Evolutionary conservation across 2,797 vertebrate genomes (phyloP).

Genomic region (Sebastes variabilis): DNA sequence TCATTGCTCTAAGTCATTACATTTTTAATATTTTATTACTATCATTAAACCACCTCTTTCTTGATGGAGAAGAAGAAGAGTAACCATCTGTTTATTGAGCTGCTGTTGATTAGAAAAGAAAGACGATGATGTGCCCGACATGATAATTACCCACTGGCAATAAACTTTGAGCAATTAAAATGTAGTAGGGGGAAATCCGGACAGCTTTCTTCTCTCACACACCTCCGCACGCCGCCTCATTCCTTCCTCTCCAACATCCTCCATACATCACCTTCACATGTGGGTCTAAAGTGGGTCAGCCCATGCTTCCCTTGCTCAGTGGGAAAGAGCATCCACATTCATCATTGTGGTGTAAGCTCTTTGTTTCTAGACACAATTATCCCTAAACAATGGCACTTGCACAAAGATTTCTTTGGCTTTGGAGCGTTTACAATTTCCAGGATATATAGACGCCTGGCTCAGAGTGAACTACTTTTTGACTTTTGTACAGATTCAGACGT

Average conservation of each 20-base stretch:
- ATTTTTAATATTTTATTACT: conserved; percentile 42
- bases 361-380: conserved; percentile 77
- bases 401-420: conserved; percentile 52
- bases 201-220: conserved; percentile 31
- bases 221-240: conserved; percentile 19
- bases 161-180: conserved; percentile 52
- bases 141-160: conserved; percentile 50
- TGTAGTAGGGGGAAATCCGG: conserved; percentile 15
- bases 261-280: conserved; percentile 77
- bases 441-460: no score
- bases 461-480: background rate
- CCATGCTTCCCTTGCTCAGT: conserved; percentile 61
- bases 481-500: conserved; percentile 1
- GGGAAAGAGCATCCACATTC: conserved; percentile 72
- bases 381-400: conserved; percentile 71
- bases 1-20: conserved; percentile 39
- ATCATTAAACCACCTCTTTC: conserved; percentile 41
- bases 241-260: conserved; percentile 39
- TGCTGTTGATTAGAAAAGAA: conserved; percentile 30
- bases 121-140: conserved; percentile 10
- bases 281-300: conserved; percentile 79
- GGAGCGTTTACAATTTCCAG: background rate
- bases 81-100: conserved; percentile 19
- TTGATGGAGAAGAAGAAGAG: conserved; percentile 4
- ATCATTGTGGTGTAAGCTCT: conserved; percentile 74